These are phyloP conservation scores for Eupithecia inturbata DNA, from an alignment of 2,888 invertebrate genomes.

Conservation along the genomic window DNA sequence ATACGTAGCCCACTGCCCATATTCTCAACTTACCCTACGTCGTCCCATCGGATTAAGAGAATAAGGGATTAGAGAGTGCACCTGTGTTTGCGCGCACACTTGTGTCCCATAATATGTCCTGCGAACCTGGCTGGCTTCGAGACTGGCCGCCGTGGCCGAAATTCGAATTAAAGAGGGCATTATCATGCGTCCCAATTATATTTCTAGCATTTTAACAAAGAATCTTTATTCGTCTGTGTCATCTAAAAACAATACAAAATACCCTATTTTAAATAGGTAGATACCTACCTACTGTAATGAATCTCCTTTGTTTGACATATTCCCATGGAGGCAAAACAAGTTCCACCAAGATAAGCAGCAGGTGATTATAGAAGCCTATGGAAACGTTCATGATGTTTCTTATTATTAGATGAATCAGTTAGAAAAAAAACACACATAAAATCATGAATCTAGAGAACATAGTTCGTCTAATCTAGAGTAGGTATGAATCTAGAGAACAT, in stretches of 20 bases:
- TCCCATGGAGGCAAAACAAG: slow-evolving; percentile 41
- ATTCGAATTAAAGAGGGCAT: too few species aligned
- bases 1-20: too few species aligned
- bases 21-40: too few species aligned
- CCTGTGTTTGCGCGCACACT: too few species aligned
- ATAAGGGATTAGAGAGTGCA: too few species aligned
- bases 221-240: neutral
- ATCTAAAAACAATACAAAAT: neutral
- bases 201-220: neutral
- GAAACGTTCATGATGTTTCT: neutral
- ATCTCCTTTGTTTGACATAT: slow-evolving; percentile 36
- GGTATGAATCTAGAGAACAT: too few species aligned
- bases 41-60: too few species aligned
- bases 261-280: neutral
- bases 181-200: too few species aligned
- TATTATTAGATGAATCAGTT: neutral
- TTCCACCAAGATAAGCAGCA: slow-evolving; percentile 27
- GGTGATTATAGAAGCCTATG: slow-evolving; percentile 24
- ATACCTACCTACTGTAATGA: slow-evolving; percentile 19
- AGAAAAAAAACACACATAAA: neutral
- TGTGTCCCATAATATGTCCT: too few species aligned
- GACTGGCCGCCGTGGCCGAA: too few species aligned
- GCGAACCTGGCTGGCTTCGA: too few species aligned
- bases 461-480: neutral
- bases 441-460: neutral